Conservation (phyloP, 2,797 vertebrate genomes). For the Lagodon rhomboides region DNA sequence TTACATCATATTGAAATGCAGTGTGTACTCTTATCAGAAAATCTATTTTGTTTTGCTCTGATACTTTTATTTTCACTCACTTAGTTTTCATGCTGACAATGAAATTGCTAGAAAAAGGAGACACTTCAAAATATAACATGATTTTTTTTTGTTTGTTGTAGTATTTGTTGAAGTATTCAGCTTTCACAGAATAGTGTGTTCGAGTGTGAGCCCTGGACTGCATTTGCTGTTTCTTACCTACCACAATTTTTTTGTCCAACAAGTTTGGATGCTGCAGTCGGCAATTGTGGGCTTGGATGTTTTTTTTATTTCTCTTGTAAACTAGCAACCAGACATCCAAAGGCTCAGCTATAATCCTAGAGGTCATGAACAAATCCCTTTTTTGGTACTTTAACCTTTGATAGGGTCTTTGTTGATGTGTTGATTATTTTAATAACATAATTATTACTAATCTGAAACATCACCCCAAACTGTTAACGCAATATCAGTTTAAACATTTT, state of each 20-base stretch:
- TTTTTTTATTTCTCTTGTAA: constrained; percentile 1
- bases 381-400: not conserved
- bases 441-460: too few species aligned
- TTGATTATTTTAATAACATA: not conserved
- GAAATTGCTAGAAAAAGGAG: constrained; percentile 7
- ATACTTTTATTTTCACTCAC: not conserved
- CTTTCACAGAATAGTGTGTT: not conserved
- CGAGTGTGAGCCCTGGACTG: not conserved
- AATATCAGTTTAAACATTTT: not conserved
- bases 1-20: constrained; percentile 30
- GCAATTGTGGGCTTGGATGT: constrained; percentile 50
- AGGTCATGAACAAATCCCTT: not conserved
- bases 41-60: constrained; percentile 6
- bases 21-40: constrained; percentile 18
- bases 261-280: constrained; percentile 40
- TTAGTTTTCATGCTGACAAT: not conserved
- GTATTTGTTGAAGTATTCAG: not conserved
- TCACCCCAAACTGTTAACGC: not conserved
- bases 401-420: not conserved
- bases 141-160: too few species aligned
- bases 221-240: constrained; percentile 13
- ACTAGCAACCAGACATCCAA: not conserved
- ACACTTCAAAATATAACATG: not conserved
- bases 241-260: constrained; percentile 13
- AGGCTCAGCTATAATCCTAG: constrained; percentile 18